Evolutionary conservation across 2,113 vertebrate genomes (phyloP).

Genomic region (Paradisaea rubra): DNA sequence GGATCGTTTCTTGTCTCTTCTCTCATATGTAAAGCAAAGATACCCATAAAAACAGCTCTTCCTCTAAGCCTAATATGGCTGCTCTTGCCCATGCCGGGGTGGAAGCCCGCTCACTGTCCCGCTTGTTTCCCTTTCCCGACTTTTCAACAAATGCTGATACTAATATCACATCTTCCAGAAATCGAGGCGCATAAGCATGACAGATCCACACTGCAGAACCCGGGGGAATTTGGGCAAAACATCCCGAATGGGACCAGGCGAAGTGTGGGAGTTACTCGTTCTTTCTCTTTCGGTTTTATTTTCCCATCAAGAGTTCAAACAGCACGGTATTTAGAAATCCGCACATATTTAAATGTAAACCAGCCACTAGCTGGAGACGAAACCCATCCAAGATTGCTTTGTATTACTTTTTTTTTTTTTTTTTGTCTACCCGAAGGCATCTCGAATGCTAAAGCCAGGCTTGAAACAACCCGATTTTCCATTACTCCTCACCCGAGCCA

Average conservation of each 20-base stretch:
- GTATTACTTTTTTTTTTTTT: background rate
- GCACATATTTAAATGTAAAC: background rate
- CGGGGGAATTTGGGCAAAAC: background rate
- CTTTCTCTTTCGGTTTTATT: conserved; percentile 32
- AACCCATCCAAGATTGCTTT: background rate
- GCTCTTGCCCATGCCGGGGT: background rate
- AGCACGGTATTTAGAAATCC: background rate
- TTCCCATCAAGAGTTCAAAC: background rate
- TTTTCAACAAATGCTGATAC: background rate
- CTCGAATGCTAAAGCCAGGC: background rate
- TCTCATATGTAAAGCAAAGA: background rate
- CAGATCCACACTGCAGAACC: background rate
- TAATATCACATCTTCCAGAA: background rate
- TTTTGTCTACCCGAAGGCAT: background rate
- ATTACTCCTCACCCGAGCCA: background rate
- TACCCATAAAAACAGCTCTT: background rate
- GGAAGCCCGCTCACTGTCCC: background rate
- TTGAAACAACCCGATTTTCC: background rate
- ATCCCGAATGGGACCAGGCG: background rate
- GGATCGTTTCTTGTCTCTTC: background rate
- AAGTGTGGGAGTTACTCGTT: background rate
- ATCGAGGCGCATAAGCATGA: background rate
- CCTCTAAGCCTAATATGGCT: conserved; percentile 21
- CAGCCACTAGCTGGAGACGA: background rate
- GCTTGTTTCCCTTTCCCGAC: background rate